Conservation (phyloP, 2,888 invertebrate species). For the Drosophila villosipedis region DNA sequence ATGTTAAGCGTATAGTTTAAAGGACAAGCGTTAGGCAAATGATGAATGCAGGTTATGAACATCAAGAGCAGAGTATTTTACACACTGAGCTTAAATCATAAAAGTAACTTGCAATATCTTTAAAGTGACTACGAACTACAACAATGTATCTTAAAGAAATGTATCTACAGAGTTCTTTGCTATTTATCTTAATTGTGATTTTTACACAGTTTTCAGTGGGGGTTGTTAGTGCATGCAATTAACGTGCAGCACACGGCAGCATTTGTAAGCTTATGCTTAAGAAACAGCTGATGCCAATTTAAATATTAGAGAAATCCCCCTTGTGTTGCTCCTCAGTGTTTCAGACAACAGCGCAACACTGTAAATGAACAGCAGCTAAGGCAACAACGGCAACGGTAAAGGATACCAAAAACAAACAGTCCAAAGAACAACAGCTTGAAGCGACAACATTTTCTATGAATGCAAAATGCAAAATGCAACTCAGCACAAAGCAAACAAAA, state of each 20-base stretch:
- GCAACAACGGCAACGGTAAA: slow-evolving; percentile 16
- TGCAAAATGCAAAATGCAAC: slow-evolving; percentile 32
- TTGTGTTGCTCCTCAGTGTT: not conserved
- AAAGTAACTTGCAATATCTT: not conserved
- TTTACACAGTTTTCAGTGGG: slow-evolving; percentile 4
- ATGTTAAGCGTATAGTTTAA: slow-evolving; percentile 2
- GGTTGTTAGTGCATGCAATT: slow-evolving; percentile 39
- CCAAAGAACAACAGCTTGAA: slow-evolving; percentile 9
- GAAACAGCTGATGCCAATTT: slow-evolving; percentile 10
- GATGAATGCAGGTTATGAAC: slow-evolving; percentile 37
- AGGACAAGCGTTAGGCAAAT: slow-evolving; percentile 35
- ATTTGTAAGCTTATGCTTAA: not conserved
- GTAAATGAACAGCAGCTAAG: not conserved
- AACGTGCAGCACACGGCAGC: slow-evolving; percentile 10
- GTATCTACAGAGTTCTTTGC: slow-evolving; percentile 6
- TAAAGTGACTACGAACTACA: not conserved
- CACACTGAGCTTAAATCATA: not conserved
- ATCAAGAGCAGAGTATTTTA: slow-evolving; percentile 4
- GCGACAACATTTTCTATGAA: slow-evolving; percentile 13
- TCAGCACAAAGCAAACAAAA: slow-evolving; percentile 16
- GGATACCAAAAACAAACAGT: slow-evolving; percentile 7
- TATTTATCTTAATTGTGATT: slow-evolving; percentile 11
- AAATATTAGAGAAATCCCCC: not conserved
- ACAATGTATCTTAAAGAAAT: not conserved
- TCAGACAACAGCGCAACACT: not conserved